Evolutionary conservation across 1,140 invertebrate genomes (phyloP).

Genomic region (Copidosoma floridanum): DNA sequence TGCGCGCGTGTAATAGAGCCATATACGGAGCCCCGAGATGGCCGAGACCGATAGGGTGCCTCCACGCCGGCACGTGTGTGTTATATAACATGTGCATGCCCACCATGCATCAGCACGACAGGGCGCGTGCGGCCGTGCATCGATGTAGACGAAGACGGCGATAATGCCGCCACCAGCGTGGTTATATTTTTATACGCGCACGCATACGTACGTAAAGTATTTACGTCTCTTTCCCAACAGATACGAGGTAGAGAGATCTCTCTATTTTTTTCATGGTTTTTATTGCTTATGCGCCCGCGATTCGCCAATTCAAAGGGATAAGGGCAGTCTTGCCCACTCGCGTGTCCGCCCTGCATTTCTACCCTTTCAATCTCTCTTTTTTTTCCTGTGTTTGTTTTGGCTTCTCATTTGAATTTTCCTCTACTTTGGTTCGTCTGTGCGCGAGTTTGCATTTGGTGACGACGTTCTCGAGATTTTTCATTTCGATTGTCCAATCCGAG

Average conservation of each 20-base stretch:
- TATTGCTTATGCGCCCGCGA: no score
- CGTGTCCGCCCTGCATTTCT: conserved; percentile 12
- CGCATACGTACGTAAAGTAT: no score
- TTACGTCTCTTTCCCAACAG: no score
- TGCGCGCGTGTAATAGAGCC: conserved; percentile 23
- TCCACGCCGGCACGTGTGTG: not conserved
- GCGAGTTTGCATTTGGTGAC: no score
- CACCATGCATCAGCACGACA: not conserved
- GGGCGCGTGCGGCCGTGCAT: not conserved
- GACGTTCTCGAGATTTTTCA: no score
- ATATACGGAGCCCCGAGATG: not conserved
- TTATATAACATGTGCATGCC: not conserved
- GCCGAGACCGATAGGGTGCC: not conserved
- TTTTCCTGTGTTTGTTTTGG: not conserved
- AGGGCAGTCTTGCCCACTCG: no score
- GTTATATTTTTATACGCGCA: no score
- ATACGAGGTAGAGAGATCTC: no score
- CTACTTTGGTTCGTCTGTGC: not conserved
- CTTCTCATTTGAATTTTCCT: not conserved
- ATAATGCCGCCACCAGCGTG: no score
- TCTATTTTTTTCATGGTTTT: conserved; percentile 26
- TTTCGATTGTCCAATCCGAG: no score
- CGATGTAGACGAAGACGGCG: no score
- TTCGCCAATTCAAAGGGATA: no score
- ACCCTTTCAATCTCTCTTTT: not conserved